Evolutionary conservation across 2,113 vertebrate species (phyloP), one percentile per base, ranked within the genome.

Genomic region (Motacilla tschutschensis): DNA sequence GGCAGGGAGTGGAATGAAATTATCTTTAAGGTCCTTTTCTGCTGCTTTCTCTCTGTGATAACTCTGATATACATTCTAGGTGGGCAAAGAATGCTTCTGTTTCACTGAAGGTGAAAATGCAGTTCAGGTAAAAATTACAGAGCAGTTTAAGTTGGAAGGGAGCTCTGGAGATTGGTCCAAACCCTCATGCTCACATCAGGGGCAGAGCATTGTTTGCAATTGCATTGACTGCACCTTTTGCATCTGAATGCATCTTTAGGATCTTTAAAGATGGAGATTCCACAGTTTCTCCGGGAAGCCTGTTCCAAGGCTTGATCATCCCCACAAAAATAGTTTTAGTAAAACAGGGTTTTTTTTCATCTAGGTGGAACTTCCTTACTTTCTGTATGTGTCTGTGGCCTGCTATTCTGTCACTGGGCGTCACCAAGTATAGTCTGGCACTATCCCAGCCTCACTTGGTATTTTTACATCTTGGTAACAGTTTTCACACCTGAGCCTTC

Each of bases 1-100:
- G 28, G 16, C 18, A 28, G 14, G 11, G 25, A 10, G 5, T 51
- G 14, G 8, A 1, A 44, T 1, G 1, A 5, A 3, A 44, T 29
- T 2, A 5, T 4, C 5, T 60, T 53, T 33, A 14, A 60, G 6
- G 13, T 69, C 6, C 29, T 18, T 53, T 47, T 6, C 14, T 4
- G 2, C 20, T 33, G 33, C 33, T 33, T 33, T 33, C 21, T 17
- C 4, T 54, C 33, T 20, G 2, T 20, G 29, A 47, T 13, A 38
- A 33, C 31, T 76, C 19, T 25, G 5, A 29, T 21, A 8, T 7
- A 5, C 40, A 17, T 26, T 43, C 33, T 64, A 1, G 1, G 8
- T 7, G 51, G 26, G 16, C 8, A 57, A 64, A 50, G 19, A 76
- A 28, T 55, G 28, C 1, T 79, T 76, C 7, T 41, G 8, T 55